Percentiles rank a stretch among this genome's conserved stretches.
phyloP scores from a whole-genome alignment of 2,888 invertebrate species.

The Rhimphoctona megacephalus region DNA sequence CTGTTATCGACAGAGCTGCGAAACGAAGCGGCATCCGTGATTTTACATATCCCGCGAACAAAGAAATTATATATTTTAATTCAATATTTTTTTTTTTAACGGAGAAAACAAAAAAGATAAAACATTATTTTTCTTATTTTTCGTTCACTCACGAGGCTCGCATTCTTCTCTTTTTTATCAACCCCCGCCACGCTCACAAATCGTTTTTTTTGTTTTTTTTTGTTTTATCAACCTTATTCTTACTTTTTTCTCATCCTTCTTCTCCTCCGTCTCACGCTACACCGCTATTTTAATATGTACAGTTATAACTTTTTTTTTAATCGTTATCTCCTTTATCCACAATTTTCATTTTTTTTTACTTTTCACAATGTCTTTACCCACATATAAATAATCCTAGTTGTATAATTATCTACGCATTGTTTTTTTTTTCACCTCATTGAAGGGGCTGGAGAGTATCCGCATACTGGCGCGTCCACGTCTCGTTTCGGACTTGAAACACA shows the following conservation, averaged over 20 bases:
- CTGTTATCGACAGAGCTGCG: slow-evolving; percentile 67
- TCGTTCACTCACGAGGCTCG: slow-evolving; percentile 48
- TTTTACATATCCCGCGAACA: slow-evolving; percentile 60
- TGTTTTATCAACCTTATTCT: slow-evolving; percentile 49
- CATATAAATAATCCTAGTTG: slow-evolving; percentile 69
- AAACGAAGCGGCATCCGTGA: slow-evolving; percentile 64
- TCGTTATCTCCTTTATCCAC: slow-evolving; percentile 76
- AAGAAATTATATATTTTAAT: slow-evolving; percentile 27
- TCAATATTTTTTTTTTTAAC: not conserved
- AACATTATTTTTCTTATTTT: not conserved
- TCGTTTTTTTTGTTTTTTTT: slow-evolving; percentile 36
- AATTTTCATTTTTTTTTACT: slow-evolving; percentile 71
- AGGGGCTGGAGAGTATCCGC: slow-evolving; percentile 21
- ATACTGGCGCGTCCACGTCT: slow-evolving; percentile 15
- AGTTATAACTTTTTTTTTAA: slow-evolving; percentile 67
- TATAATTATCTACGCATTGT: slow-evolving; percentile 66
- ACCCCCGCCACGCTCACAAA: slow-evolving; percentile 42
- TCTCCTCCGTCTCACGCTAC: slow-evolving; percentile 46
- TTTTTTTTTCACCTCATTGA: slow-evolving; percentile 22
- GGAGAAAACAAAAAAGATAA: slow-evolving; percentile 22
- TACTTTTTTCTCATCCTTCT: slow-evolving; percentile 1
- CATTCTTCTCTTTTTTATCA: slow-evolving; percentile 34
- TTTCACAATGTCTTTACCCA: slow-evolving; percentile 69
- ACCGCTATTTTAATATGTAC: slow-evolving; percentile 70
- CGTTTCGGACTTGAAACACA: slow-evolving; percentile 1